Percentiles rank a stretch among this genome's conserved stretches.
Evolutionary conservation across 1,140 invertebrate species (phyloP).

Genomic region (Euura lappo): DNA sequence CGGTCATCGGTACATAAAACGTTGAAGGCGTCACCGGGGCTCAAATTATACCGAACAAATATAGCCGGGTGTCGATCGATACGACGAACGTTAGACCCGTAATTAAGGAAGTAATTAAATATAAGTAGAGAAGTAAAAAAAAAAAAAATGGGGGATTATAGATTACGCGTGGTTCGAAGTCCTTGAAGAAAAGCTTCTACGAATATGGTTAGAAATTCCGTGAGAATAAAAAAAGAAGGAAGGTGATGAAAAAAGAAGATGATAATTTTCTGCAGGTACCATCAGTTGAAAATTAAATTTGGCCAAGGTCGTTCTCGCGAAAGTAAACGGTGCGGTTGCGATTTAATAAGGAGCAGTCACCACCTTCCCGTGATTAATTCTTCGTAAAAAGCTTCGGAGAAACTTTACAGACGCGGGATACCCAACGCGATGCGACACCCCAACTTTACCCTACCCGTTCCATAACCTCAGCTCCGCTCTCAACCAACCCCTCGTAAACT

Average conservation of each 20-base stretch:
- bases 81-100: too few relatives aligned
- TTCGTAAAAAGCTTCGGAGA: constrained; percentile 37
- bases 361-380: constrained; percentile 59
- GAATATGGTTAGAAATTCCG: too few relatives aligned
- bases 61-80: neutral
- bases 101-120: too few relatives aligned
- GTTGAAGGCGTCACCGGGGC: neutral
- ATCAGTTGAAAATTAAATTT: neutral
- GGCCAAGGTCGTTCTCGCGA: neutral
- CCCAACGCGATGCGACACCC: neutral
- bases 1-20: neutral
- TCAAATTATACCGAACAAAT: neutral
- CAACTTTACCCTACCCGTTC: neutral
- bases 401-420: constrained; percentile 9
- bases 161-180: too few relatives aligned
- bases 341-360: constrained; percentile 59
- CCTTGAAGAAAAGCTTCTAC: too few relatives aligned
- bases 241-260: too few relatives aligned
- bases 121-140: too few relatives aligned
- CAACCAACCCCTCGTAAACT: neutral
- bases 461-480: neutral
- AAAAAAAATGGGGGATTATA: too few relatives aligned
- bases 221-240: too few relatives aligned
- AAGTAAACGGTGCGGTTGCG: neutral
- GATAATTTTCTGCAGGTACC: too few relatives aligned